Conservation (phyloP, 1,140 invertebrate species). For the Phenacoccus solenopsis region DNA sequence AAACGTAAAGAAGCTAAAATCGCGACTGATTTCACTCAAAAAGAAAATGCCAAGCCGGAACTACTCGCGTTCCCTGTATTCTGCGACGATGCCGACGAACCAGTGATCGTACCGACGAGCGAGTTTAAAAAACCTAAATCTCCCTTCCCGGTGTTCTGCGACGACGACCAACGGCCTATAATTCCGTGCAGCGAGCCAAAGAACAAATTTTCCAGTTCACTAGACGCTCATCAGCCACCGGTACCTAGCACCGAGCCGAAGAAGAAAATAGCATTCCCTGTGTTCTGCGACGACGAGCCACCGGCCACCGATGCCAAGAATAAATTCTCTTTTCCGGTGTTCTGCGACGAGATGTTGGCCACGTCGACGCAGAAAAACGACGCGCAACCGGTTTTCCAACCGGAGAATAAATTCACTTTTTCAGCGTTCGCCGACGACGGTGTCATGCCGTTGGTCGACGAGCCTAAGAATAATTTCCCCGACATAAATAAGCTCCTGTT, state of each 20-base stretch:
- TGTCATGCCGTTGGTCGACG: background rate
- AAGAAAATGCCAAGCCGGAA: too few species aligned
- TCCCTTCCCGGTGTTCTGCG: too few species aligned
- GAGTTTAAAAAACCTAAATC: too few species aligned
- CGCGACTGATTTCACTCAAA: too few species aligned
- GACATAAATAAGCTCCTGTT: background rate
- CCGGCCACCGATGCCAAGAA: background rate
- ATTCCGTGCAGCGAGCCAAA: too few species aligned
- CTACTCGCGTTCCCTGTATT: too few species aligned
- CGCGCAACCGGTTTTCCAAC: too few species aligned
- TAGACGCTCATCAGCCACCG: background rate
- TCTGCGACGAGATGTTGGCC: background rate
- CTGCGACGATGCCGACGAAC: too few species aligned
- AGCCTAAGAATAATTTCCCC: background rate
- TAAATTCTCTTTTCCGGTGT: background rate
- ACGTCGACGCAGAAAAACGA: background rate
- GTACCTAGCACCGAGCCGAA: too few species aligned
- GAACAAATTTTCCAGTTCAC: background rate
- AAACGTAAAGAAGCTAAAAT: too few species aligned
- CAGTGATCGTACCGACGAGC: too few species aligned
- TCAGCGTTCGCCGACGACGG: background rate
- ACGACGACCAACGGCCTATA: too few species aligned
- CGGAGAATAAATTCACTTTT: background rate
- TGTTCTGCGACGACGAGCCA: background rate
- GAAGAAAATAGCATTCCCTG: background rate